These are phyloP conservation scores for Drosophila fuyamai DNA, from an alignment of 1,140 invertebrate species.

Conservation along the genomic window DNA sequence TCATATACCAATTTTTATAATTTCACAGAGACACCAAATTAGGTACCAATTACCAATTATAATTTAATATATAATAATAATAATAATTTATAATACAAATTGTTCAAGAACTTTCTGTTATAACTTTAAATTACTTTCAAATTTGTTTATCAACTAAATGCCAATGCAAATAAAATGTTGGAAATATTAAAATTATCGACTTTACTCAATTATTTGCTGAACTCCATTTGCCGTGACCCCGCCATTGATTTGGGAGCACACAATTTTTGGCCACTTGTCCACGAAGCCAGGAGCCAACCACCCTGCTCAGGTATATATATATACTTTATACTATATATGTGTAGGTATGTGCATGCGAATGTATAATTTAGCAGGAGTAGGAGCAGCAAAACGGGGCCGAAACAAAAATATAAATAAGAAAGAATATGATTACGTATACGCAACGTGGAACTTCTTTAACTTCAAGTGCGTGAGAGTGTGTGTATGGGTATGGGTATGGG, in stretches of 20 bases:
- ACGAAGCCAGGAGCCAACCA: slow-evolving; percentile 24
- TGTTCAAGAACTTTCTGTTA: too few relatives aligned
- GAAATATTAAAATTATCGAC: background rate
- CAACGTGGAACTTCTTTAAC: slow-evolving; percentile 76
- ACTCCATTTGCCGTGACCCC: slow-evolving; percentile 21
- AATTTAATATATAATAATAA: too few relatives aligned
- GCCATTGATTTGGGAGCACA: slow-evolving; percentile 14
- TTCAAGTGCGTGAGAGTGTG: slow-evolving; percentile 62
- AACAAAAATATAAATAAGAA: slow-evolving; percentile 43
- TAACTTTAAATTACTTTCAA: too few relatives aligned
- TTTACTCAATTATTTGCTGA: slow-evolving; percentile 17
- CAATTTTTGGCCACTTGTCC: slow-evolving; percentile 61
- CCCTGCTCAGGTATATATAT: background rate
- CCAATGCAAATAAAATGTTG: background rate
- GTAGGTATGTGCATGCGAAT: slow-evolving; percentile 48
- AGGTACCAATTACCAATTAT: too few relatives aligned
- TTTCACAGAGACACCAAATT: too few relatives aligned
- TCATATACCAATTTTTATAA: too few relatives aligned
- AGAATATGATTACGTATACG: slow-evolving; percentile 79
- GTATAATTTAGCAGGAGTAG: slow-evolving; percentile 59
- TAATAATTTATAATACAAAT: too few relatives aligned
- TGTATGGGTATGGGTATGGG: slow-evolving; percentile 45
- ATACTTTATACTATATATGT: slow-evolving; percentile 1
- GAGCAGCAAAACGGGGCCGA: background rate
- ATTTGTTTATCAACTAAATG: background rate